These are phyloP conservation scores for Paguma larvata DNA, from an alignment of 2,797 vertebrate species.

Conservation along the genomic window DNA sequence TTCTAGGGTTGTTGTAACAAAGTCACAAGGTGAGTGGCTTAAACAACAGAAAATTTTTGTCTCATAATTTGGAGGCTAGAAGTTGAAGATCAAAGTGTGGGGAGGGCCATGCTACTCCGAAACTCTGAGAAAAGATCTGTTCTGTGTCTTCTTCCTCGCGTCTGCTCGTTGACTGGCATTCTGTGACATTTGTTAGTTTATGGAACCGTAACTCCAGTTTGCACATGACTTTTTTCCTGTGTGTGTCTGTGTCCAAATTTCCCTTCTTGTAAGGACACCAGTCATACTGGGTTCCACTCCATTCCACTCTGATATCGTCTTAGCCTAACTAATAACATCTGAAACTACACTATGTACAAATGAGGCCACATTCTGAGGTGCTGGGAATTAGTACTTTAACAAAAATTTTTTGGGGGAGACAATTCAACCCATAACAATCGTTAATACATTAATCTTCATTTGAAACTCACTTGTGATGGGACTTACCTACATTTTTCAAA, in stretches of 20 bases:
- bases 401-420: not conserved
- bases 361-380: not conserved
- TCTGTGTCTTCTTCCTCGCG: not conserved
- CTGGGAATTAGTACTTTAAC: not conserved
- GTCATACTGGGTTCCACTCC: not conserved
- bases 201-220: not conserved
- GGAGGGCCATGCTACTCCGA: not conserved
- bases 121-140: not conserved
- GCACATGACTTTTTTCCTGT: accelerated
- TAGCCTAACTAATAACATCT: not conserved
- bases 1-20: not conserved
- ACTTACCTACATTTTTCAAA: not conserved
- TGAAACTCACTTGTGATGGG: not conserved
- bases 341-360: not conserved
- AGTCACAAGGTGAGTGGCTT: not conserved
- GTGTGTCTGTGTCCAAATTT: not conserved
- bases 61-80: not conserved
- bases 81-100: not conserved
- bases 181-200: not conserved
- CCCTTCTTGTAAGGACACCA: not conserved
- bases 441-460: not conserved
- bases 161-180: not conserved
- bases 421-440: not conserved
- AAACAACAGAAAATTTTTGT: not conserved
- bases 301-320: not conserved